Percentiles rank a stretch among this genome's conserved stretches.
phyloP scores from a whole-genome alignment of 2,797 vertebrate genomes.

The Peromyscus nudipes region DNA sequence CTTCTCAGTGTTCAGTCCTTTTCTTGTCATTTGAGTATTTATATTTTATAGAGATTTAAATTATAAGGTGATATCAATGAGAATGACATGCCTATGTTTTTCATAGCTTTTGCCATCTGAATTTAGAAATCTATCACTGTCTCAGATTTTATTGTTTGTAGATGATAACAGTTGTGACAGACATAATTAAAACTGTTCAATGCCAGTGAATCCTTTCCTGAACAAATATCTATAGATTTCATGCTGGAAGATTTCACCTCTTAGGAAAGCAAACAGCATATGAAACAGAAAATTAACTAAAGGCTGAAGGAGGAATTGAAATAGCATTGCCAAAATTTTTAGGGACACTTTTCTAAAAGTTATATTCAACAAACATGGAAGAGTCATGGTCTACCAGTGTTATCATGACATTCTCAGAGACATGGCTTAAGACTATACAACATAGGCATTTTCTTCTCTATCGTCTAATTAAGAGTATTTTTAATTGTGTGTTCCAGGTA shows the following conservation, averaged over 20 bases:
- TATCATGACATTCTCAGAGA: neutral
- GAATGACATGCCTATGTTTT: neutral
- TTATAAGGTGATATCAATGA: neutral
- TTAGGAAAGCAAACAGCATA: neutral
- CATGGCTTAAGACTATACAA: neutral
- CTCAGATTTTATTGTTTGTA: neutral
- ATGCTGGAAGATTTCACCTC: neutral
- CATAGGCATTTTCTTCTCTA: neutral
- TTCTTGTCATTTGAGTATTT: neutral
- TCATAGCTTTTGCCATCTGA: neutral
- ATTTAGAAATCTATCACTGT: neutral
- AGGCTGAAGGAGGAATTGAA: neutral
- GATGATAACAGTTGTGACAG: neutral
- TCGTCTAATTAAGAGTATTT: neutral
- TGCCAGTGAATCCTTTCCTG: neutral
- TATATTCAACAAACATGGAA: neutral
- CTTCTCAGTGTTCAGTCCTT: neutral
- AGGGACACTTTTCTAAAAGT: neutral
- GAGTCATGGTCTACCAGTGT: neutral
- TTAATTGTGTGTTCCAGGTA: neutral
- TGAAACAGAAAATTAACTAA: neutral
- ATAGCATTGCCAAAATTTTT: neutral
- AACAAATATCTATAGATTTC: neutral
- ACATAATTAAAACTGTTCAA: neutral
- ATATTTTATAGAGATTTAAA: neutral